Percentiles rank a stretch among this genome's conserved stretches.
Conservation (phyloP, 2,797 vertebrate genomes). For the Brachyrhaphis roseni region DNA sequence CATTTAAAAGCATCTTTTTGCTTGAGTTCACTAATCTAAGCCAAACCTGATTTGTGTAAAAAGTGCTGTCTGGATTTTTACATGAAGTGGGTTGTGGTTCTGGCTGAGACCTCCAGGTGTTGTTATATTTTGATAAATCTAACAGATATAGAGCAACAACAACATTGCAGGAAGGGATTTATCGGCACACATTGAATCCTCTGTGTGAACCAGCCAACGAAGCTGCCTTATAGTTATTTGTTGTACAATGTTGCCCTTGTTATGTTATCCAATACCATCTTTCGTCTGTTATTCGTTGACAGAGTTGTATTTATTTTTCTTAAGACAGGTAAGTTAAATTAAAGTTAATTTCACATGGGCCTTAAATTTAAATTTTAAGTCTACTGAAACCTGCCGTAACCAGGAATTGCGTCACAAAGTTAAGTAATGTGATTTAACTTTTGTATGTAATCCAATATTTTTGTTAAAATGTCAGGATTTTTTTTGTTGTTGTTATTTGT, state of each 20-base stretch:
- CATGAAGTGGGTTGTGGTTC: background rate
- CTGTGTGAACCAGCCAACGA: background rate
- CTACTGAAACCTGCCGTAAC: background rate
- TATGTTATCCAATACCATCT: background rate
- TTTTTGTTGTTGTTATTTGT: background rate
- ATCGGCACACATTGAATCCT: background rate
- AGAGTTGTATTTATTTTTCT: background rate
- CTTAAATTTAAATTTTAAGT: background rate
- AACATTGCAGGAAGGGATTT: background rate
- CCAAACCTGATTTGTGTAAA: background rate
- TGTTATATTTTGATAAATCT: background rate
- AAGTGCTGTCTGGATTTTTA: background rate
- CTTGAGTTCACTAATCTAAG: background rate
- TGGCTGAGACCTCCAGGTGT: background rate
- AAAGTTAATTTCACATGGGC: background rate
- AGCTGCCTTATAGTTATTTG: background rate
- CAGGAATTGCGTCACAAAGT: background rate
- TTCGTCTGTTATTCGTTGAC: background rate
- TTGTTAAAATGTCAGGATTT: background rate
- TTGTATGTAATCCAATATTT: background rate
- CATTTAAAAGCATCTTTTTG: background rate
- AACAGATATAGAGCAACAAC: background rate
- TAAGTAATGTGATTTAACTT: slow-evolving; percentile 1
- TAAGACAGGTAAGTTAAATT: background rate
- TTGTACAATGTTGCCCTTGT: background rate